Conservation (phyloP, 2,797 vertebrate genomes). For the Vespertilio murinus region DNA sequence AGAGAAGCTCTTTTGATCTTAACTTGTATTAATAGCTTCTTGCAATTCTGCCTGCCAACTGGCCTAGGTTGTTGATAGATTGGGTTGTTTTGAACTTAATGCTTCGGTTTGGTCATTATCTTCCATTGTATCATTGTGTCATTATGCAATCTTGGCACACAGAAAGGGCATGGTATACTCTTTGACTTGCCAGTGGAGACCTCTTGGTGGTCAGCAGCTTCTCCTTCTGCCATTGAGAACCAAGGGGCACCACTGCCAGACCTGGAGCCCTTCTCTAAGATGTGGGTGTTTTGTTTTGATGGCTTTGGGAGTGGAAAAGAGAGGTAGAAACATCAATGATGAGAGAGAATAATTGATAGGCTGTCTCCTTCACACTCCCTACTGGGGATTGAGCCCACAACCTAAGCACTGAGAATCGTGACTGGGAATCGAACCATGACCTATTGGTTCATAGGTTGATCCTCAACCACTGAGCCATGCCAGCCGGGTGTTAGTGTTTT, state of each 20-base stretch:
- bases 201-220: slow-evolving; percentile 9
- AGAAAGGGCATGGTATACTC: background rate
- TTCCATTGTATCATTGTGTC: background rate
- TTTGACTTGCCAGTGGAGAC: background rate
- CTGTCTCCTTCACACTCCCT: too few relatives aligned
- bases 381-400: too few relatives aligned
- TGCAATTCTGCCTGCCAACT: background rate
- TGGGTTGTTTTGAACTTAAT: background rate
- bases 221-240: background rate
- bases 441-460: too few relatives aligned
- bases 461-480: too few relatives aligned
- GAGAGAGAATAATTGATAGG: too few relatives aligned
- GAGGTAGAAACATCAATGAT: too few relatives aligned
- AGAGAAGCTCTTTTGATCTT: background rate
- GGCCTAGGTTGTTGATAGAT: background rate
- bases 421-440: too few relatives aligned
- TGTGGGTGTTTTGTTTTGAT: background rate
- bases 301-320: too few relatives aligned
- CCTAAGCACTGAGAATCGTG: too few relatives aligned
- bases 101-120: background rate
- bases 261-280: background rate
- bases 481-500: fast-evolving
- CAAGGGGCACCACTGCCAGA: background rate
- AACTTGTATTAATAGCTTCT: background rate
- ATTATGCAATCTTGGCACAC: background rate